Conservation (phyloP, 2,888 invertebrate genomes). For the Noctua janthe region DNA sequence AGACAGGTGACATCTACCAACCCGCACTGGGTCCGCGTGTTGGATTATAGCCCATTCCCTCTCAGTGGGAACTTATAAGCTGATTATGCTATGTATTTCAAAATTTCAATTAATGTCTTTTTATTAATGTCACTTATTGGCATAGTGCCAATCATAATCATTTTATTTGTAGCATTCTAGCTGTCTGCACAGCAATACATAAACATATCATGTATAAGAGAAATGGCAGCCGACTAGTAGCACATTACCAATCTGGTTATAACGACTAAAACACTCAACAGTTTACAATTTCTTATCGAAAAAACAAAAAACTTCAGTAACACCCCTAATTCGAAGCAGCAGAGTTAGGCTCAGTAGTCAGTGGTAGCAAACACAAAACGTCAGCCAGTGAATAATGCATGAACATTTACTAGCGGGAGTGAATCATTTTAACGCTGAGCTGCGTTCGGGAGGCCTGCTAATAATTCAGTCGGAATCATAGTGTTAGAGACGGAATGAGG, state of each 20-base stretch:
- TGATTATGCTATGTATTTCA: no score
- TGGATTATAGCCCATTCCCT: no score
- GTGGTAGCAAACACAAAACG: slow-evolving; percentile 65
- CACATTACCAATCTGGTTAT: not conserved
- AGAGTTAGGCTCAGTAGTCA: slow-evolving; percentile 13
- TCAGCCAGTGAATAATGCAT: slow-evolving; percentile 75
- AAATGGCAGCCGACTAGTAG: no score
- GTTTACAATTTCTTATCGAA: not conserved
- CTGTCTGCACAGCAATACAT: no score
- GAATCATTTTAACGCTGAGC: slow-evolving; percentile 72
- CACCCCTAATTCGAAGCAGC: slow-evolving; percentile 21
- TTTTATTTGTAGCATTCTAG: no score
- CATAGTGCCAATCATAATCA: no score
- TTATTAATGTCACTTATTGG: no score
- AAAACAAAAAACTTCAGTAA: not conserved
- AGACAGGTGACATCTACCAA: no score
- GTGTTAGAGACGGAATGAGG: slow-evolving; percentile 23
- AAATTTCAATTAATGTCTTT: no score
- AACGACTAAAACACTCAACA: not conserved
- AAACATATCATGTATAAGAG: no score
- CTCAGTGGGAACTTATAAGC: no score
- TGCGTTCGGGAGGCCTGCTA: slow-evolving; percentile 28
- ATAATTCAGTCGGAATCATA: slow-evolving; percentile 52
- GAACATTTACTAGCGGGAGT: slow-evolving; percentile 66
- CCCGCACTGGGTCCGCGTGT: no score